Conservation (phyloP, 2,888 invertebrate species). For the Cheilosia variabilis region DNA sequence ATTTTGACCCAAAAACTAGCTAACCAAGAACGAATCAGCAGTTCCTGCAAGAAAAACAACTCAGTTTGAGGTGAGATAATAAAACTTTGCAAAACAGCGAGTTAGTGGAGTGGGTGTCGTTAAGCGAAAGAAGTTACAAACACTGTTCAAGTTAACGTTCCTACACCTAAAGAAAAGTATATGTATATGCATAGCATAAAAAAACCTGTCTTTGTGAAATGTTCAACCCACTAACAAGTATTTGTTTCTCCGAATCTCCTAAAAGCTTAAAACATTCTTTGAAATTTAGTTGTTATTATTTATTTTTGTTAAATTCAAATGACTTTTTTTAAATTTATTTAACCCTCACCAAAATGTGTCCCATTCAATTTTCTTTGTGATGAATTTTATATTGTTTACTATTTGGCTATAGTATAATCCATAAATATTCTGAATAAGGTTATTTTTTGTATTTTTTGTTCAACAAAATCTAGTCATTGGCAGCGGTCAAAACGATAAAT, state of each 20-base stretch:
- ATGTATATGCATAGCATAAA: no score
- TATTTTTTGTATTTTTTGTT: slow-evolving; percentile 26
- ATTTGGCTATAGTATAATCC: neutral
- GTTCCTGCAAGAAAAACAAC: no score
- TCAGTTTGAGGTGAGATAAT: no score
- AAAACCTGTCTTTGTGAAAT: no score
- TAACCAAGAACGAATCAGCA: no score
- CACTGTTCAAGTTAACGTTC: no score
- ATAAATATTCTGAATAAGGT: neutral
- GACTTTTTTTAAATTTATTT: neutral
- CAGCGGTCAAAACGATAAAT: slow-evolving; percentile 36
- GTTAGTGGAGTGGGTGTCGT: no score
- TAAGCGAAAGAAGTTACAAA: no score
- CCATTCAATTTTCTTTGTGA: slow-evolving; percentile 34
- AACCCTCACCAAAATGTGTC: slow-evolving; percentile 22
- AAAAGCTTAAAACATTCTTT: neutral
- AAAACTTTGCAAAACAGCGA: no score
- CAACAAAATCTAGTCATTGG: slow-evolving; percentile 62
- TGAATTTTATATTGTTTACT: neutral
- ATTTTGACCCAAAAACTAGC: no score
- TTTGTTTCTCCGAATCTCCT: neutral
- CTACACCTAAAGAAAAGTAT: no score
- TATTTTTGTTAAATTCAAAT: neutral
- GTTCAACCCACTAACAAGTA: no score
- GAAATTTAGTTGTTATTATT: neutral